Evolutionary conservation across 2,113 vertebrate genomes (phyloP), one percentile per base, ranked within the genome.

Genomic region (Cyprinodon tularosa): DNA sequence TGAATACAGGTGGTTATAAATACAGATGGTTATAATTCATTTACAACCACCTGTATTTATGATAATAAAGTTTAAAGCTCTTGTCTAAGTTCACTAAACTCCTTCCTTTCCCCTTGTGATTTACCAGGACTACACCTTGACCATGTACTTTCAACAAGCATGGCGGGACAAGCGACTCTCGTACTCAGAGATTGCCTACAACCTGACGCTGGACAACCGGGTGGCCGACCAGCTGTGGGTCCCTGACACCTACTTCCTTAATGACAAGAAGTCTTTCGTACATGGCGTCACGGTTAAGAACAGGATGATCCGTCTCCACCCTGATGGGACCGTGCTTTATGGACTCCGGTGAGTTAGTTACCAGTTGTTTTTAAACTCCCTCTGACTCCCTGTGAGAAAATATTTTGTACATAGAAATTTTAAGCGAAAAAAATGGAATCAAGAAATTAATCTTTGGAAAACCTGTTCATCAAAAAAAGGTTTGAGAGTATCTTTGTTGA

Each of bases 181-280:
- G 0, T 99, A 99, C 90, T 97, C 98, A 2, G 97, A 99, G 92
- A 99, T 99, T 85, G 96, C 97, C 88, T 95, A 99, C 89, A 99
- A 99, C 93, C 90, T 99, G 72, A 99, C 98, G 61, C 93, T 99
- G 95, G 98, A 99, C 94, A 99, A 99, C 90, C 95, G 98, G 79
- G 98, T 99, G 71, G 98, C 98, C 1, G 98, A 99, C 86, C 96
- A 97, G 91, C 98, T 99, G 66, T 99, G 98, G 98, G 98, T 99
- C 77, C 98, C 98, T 0, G 98, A 99, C 82, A 99, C 98, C 50
- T 99, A 99, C 91, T 99, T 99, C 89, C 95, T 99, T 61, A 99
- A 99, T 4, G 98, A 99, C 93, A 99, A 99, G 94, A 99, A 99
- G 94, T 99, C 98, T 39, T 99, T 99, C 86, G 97, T 99, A 10